phyloP scores from a whole-genome alignment of 2,113 vertebrate species.

The Chiloscyllium plagiosum region DNA sequence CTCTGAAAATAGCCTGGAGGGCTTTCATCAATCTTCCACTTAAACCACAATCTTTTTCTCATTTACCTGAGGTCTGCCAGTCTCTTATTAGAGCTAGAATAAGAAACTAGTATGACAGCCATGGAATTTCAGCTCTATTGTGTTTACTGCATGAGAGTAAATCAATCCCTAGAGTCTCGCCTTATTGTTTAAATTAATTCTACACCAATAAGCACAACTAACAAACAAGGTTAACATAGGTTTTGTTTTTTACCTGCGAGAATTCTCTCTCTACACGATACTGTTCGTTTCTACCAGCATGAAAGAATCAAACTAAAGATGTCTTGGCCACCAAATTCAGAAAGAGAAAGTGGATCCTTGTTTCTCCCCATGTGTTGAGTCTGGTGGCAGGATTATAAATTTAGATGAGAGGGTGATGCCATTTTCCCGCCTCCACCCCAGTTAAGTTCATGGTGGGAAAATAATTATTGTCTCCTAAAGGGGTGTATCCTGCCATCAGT shows the following conservation, averaged over 20 bases:
- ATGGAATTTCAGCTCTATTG: constrained; percentile 2
- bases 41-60: background rate
- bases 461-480: too few species aligned
- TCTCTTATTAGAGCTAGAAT: background rate
- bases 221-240: background rate
- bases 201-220: background rate
- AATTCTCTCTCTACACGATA: background rate
- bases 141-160: background rate
- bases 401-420: background rate
- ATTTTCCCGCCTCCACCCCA: background rate
- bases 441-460: background rate
- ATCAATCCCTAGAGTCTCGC: background rate
- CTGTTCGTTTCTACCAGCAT: background rate
- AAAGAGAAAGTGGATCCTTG: background rate
- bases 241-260: background rate
- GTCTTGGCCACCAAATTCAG: background rate
- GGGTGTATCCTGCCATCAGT: too few species aligned
- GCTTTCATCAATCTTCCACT: background rate
- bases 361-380: background rate
- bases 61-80: background rate
- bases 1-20: background rate
- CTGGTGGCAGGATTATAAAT: background rate
- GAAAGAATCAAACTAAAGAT: background rate
- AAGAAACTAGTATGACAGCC: background rate
- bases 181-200: constrained; percentile 28